Percentiles rank a stretch among this genome's conserved stretches.
Evolutionary conservation across 2,797 vertebrate genomes (phyloP).

Genomic region (Cuniculus paca): DNA sequence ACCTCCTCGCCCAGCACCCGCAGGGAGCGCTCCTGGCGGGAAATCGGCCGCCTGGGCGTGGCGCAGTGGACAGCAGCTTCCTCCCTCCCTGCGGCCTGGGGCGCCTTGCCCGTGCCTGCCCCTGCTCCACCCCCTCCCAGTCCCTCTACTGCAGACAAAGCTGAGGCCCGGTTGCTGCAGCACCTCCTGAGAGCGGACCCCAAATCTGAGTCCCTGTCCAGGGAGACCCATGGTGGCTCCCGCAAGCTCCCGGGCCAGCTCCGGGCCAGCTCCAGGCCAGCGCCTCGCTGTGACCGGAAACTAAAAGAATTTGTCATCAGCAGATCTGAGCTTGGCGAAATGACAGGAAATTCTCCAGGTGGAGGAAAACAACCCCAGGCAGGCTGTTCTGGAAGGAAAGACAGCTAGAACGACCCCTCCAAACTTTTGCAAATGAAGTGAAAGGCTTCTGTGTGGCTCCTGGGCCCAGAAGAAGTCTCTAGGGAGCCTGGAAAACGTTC

Average conservation of each 20-base stretch:
- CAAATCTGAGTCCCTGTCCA: background rate
- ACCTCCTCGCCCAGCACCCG: constrained; percentile 71
- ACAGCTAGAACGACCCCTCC: background rate
- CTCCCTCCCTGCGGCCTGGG: rapidly evolving
- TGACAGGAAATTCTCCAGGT: background rate
- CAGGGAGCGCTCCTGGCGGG: constrained; percentile 80
- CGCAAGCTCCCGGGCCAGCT: background rate
- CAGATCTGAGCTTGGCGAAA: background rate
- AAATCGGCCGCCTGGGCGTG: background rate
- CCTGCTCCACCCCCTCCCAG: no score
- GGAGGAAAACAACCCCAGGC: background rate
- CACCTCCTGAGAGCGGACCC: background rate
- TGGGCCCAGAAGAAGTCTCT: background rate
- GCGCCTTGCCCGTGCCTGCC: no score
- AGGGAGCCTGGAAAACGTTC: background rate
- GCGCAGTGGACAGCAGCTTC: rapidly evolving
- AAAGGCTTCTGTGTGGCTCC: background rate
- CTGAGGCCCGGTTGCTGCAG: rapidly evolving
- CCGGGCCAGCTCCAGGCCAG: background rate
- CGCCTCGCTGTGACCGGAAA: background rate
- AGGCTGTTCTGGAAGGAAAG: background rate
- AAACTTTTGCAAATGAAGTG: background rate
- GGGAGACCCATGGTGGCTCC: background rate
- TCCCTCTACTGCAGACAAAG: background rate
- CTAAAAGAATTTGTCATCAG: background rate